Percentiles rank a stretch among this genome's conserved stretches.
phyloP scores from a whole-genome alignment of 1,140 invertebrate genomes.

The Drosophila insularis region DNA sequence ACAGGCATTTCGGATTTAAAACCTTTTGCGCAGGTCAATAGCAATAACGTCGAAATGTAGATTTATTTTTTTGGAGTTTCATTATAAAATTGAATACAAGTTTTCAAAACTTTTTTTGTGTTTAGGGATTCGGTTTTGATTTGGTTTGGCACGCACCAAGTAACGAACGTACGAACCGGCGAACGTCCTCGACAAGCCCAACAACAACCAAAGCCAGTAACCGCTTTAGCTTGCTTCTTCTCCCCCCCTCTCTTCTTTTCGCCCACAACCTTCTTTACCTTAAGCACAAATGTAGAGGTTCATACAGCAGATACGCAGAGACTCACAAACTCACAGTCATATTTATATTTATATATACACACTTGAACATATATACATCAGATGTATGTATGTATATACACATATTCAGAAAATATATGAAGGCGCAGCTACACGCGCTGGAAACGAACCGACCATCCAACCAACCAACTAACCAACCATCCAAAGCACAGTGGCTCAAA shows the following conservation, averaged over 20 bases:
- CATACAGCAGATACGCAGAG: conserved; percentile 52
- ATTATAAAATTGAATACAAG: conserved; percentile 70
- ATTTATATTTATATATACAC: conserved; percentile 20
- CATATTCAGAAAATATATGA: conserved; percentile 35
- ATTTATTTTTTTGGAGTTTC: conserved; percentile 34
- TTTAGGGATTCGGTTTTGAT: conserved; percentile 31
- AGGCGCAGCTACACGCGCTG: conserved; percentile 71
- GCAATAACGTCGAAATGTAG: conserved; percentile 30
- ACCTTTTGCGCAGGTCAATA: conserved; percentile 39
- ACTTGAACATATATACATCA: conserved; percentile 10
- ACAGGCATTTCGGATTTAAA: conserved; percentile 9
- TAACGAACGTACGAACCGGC: conserved; percentile 33
- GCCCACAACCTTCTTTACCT: conserved; percentile 27
- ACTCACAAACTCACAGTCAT: conserved; percentile 50
- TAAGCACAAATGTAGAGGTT: conserved; percentile 58
- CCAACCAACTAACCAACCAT: conserved; percentile 24
- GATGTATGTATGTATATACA: conserved; percentile 13
- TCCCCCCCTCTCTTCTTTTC: conserved; percentile 21
- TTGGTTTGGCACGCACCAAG: conserved; percentile 69
- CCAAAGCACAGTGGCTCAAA: too few species aligned
- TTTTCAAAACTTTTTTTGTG: conserved; percentile 34
- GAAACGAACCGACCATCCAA: conserved; percentile 48
- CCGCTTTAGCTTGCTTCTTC: conserved; percentile 47
- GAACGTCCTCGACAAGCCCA: conserved; percentile 75
- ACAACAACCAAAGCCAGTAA: conserved; percentile 36